Conservation (phyloP, 2,888 invertebrate species). For the Apoda limacodes region DNA sequence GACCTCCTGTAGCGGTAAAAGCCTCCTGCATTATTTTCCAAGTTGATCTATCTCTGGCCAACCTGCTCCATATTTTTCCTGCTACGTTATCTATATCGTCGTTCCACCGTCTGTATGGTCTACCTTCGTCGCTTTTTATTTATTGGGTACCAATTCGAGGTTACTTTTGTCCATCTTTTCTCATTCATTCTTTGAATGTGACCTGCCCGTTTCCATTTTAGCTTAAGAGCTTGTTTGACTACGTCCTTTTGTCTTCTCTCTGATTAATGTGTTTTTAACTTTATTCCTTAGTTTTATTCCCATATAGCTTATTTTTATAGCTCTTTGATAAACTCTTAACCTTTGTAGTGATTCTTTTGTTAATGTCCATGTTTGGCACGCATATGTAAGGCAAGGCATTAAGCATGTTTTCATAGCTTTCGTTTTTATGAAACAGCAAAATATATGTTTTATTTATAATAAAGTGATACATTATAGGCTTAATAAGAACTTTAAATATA, state of each 20-base stretch:
- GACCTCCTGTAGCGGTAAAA: conserved; percentile 1
- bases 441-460: too few relatives aligned
- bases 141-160: conserved; percentile 1
- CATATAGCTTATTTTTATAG: conserved; percentile 6
- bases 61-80: conserved; percentile 8
- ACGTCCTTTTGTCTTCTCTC: conserved; percentile 1
- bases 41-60: conserved; percentile 1
- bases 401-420: conserved; percentile 3
- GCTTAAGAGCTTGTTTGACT: neutral
- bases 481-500: too few relatives aligned
- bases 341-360: conserved; percentile 2
- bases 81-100: conserved; percentile 6
- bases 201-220: conserved; percentile 6
- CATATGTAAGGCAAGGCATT: conserved; percentile 4
- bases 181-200: conserved; percentile 2
- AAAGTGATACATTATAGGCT: too few relatives aligned
- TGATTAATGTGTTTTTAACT: conserved; percentile 2
- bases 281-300: conserved; percentile 4
- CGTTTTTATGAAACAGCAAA: too few relatives aligned
- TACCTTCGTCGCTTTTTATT: conserved; percentile 1
- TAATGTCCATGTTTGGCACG: conserved; percentile 5
- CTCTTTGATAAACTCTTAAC: conserved; percentile 6
- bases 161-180: conserved; percentile 2
- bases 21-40: conserved; percentile 4
- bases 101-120: conserved; percentile 11